Conservation (phyloP, 2,113 vertebrate genomes). For the Holacanthus passer region DNA sequence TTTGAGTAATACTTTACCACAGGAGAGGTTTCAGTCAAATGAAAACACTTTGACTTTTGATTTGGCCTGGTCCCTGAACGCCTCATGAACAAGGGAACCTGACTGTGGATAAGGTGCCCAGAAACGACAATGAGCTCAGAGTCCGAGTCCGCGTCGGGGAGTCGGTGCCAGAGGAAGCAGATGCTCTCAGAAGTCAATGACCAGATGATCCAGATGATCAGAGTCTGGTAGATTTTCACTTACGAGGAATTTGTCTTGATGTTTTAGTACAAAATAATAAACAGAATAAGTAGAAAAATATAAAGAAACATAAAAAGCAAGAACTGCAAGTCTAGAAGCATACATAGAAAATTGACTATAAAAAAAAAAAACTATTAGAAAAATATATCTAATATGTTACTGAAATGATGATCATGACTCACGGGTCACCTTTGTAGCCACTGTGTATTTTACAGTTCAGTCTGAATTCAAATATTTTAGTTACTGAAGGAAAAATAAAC, state of each 20-base stretch:
- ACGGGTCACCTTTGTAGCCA: too few relatives aligned
- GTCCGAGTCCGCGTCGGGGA: slow-evolving; percentile 7
- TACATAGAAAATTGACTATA: too few relatives aligned
- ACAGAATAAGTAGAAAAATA: slow-evolving; percentile 58
- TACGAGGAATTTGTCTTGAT: too few relatives aligned
- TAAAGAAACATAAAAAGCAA: slow-evolving; percentile 48
- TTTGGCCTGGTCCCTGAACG: slow-evolving; percentile 44
- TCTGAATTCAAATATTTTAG: slow-evolving; percentile 45
- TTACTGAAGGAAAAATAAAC: slow-evolving; percentile 1
- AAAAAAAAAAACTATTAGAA: too few relatives aligned
- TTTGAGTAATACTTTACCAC: slow-evolving; percentile 43
- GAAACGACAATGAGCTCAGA: slow-evolving; percentile 46
- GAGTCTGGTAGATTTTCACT: background rate
- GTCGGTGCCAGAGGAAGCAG: slow-evolving; percentile 67
- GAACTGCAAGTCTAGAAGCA: too few relatives aligned
- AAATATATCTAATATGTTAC: too few relatives aligned
- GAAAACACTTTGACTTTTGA: slow-evolving; percentile 62
- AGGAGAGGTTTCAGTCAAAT: slow-evolving; percentile 58
- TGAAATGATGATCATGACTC: too few relatives aligned
- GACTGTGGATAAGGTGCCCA: slow-evolving; percentile 17
- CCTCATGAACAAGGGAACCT: slow-evolving; percentile 28
- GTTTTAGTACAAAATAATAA: too few relatives aligned
- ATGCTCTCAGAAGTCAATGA: slow-evolving; percentile 58
- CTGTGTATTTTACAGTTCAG: slow-evolving; percentile 20
- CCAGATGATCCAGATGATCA: slow-evolving; percentile 60